Evolutionary conservation across 1,140 invertebrate species (phyloP).

Genomic region (Hylyphantes graminicola): DNA sequence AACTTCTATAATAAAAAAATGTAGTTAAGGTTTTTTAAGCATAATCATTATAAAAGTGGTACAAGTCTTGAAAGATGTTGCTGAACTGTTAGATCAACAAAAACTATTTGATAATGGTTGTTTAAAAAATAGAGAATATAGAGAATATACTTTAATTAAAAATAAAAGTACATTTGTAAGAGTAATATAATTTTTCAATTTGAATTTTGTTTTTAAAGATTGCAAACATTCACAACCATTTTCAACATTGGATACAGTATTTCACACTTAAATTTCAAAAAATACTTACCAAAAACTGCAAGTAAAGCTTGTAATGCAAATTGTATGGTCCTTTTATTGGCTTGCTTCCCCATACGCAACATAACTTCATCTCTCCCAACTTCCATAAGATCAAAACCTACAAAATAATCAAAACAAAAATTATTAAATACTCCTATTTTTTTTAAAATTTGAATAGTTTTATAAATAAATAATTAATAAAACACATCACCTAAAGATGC

Average conservation of each 20-base stretch:
- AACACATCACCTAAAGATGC: constrained; percentile 78
- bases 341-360: constrained; percentile 87
- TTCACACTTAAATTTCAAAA: not conserved
- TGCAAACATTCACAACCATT: no score
- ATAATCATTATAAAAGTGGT: not conserved
- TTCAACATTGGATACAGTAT: not conserved
- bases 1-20: not conserved
- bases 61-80: not conserved
- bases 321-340: constrained; percentile 87
- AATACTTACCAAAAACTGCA: constrained; percentile 82
- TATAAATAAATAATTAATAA: not conserved
- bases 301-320: constrained; percentile 92
- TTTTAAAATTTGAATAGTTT: not conserved
- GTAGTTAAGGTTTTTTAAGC: no score
- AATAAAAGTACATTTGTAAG: no score
- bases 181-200: no score
- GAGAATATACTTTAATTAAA: no score
- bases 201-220: no score
- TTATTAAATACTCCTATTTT: not conserved
- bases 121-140: no score
- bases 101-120: no score
- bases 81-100: no score
- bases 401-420: constrained; percentile 39
- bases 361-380: constrained; percentile 94
- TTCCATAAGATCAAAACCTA: constrained; percentile 92